phyloP scores from a whole-genome alignment of 2,888 invertebrate species.

The Mayetiola destructor region DNA sequence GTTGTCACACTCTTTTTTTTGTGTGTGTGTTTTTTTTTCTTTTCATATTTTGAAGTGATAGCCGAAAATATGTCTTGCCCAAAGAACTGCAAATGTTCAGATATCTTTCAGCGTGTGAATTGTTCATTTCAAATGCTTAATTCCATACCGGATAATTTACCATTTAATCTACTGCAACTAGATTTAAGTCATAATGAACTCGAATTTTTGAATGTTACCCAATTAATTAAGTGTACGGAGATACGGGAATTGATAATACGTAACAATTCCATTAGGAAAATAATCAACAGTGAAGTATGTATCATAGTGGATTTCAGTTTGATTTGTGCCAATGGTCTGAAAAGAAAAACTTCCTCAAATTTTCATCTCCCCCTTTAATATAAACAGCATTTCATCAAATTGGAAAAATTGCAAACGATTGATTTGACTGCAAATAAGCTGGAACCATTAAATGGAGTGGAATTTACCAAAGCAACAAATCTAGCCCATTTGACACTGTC shows the following conservation, averaged over 20 bases:
- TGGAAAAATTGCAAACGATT: not conserved
- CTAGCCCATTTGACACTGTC: not conserved
- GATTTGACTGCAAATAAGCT: not conserved
- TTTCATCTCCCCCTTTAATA: not conserved
- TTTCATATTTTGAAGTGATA: too few relatives aligned
- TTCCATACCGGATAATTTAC: not conserved
- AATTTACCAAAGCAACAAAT: not conserved
- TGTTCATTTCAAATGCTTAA: not conserved
- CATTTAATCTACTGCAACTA: not conserved
- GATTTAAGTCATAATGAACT: not conserved
- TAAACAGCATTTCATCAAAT: not conserved
- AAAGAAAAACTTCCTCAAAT: not conserved
- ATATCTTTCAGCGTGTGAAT: not conserved
- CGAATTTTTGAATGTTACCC: not conserved
- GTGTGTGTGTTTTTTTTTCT: too few relatives aligned
- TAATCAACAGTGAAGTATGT: not conserved
- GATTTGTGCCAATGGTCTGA: not conserved
- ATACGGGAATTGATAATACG: not conserved
- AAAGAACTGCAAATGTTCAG: not conserved
- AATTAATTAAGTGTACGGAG: not conserved
- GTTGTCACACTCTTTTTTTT: too few relatives aligned
- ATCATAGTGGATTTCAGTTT: not conserved
- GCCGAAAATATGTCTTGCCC: too few relatives aligned
- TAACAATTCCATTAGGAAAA: not conserved
- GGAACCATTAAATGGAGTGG: not conserved